These are phyloP conservation scores for Oophaga pumilio DNA, from an alignment of 2,113 vertebrate genomes.

Conservation along the genomic window DNA sequence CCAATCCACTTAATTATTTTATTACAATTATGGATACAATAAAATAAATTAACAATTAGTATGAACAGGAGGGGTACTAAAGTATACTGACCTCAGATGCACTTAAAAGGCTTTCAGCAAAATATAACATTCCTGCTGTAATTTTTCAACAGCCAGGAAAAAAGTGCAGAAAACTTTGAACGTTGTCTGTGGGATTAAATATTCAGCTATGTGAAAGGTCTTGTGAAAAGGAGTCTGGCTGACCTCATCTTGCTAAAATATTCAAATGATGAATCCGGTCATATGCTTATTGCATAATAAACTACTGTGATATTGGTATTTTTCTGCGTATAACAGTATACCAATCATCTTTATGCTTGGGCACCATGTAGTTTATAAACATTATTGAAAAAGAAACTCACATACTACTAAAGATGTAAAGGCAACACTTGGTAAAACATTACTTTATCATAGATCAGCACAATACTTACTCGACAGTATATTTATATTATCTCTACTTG, in stretches of 20 bases:
- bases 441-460: too few relatives aligned
- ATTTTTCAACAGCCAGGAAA: constrained; percentile 47
- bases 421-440: too few relatives aligned
- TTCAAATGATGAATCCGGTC: constrained; percentile 45
- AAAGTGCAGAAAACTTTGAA: constrained; percentile 21
- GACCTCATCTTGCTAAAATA: constrained; percentile 19
- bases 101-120: constrained; percentile 42
- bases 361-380: background rate
- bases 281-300: constrained; percentile 41
- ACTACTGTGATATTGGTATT: constrained; percentile 21
- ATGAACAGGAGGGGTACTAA: background rate
- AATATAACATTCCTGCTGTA: constrained; percentile 35
- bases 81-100: constrained; percentile 39
- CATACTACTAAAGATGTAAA: too few relatives aligned
- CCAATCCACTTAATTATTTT: background rate
- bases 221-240: constrained; percentile 40
- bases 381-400: too few relatives aligned
- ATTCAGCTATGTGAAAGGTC: constrained; percentile 41
- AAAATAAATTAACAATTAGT: background rate
- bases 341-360: background rate
- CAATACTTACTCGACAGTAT: too few relatives aligned
- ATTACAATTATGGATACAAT: background rate
- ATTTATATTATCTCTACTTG: too few relatives aligned
- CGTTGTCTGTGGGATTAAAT: constrained; percentile 34
- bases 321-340: background rate